Conservation (phyloP, 2,888 invertebrate genomes). For the Synergus laeviventris region DNA sequence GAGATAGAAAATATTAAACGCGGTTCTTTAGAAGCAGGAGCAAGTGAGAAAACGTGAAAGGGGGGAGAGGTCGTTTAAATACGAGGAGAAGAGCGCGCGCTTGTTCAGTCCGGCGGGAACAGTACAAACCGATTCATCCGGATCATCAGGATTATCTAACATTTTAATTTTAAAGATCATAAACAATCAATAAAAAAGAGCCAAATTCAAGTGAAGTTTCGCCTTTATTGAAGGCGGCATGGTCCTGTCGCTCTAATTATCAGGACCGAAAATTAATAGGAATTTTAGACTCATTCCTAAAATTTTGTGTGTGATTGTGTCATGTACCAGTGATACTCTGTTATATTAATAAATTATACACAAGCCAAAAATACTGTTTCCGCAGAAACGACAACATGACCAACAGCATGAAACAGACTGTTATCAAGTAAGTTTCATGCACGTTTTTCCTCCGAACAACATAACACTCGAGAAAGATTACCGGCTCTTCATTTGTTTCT, state of each 20-base stretch:
- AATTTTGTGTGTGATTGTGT: slow-evolving; percentile 49
- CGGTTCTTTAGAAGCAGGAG: slow-evolving; percentile 29
- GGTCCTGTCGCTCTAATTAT: slow-evolving; percentile 7
- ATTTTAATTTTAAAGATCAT: not conserved
- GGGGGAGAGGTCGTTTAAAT: slow-evolving; percentile 74
- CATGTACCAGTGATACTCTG: slow-evolving; percentile 49
- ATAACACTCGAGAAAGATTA: not conserved
- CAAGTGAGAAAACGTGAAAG: slow-evolving; percentile 49
- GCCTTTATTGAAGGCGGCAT: not conserved
- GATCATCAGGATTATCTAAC: slow-evolving; percentile 45
- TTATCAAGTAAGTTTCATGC: slow-evolving; percentile 77
- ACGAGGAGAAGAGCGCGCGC: slow-evolving; percentile 73
- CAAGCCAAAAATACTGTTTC: not conserved
- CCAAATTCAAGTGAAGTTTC: slow-evolving; percentile 4
- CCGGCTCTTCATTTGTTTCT: no score
- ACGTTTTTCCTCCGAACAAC: not conserved
- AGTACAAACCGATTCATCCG: slow-evolving; percentile 70
- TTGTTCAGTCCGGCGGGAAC: slow-evolving; percentile 74
- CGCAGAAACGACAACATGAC: slow-evolving; percentile 71
- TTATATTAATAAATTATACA: not conserved
- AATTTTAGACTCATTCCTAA: not conserved
- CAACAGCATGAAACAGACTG: slow-evolving; percentile 78
- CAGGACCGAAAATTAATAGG: not conserved
- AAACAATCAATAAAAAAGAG: slow-evolving; percentile 5
- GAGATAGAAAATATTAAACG: slow-evolving; percentile 6